A percentile compares a stretch with the other conserved stretches of the same genome.
phyloP scores from a whole-genome alignment of 1,140 invertebrate genomes.

The Rhyacophila brunnea region DNA sequence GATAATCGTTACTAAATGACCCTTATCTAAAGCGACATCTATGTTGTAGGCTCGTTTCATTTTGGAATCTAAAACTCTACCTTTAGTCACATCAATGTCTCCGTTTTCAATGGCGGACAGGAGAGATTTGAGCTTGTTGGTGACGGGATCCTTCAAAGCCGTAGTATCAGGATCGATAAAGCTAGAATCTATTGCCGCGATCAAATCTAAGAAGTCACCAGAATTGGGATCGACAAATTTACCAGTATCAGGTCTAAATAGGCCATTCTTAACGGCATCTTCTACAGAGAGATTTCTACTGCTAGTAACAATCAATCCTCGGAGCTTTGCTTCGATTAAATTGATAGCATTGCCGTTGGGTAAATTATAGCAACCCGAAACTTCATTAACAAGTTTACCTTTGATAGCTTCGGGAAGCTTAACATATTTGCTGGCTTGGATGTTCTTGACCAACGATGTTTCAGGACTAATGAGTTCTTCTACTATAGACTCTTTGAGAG shows the following conservation, averaged over 20 bases:
- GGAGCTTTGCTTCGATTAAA: slow-evolving; percentile 68
- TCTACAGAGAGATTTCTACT: slow-evolving; percentile 71
- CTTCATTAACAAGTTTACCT: slow-evolving; percentile 70
- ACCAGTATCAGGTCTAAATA: slow-evolving; percentile 76
- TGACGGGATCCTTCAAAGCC: slow-evolving; percentile 72
- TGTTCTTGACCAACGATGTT: slow-evolving; percentile 75
- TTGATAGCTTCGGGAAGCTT: slow-evolving; percentile 74
- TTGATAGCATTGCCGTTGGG: slow-evolving; percentile 63
- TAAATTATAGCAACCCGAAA: slow-evolving; percentile 66
- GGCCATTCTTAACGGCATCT: slow-evolving; percentile 71
- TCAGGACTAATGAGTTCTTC: slow-evolving; percentile 80
- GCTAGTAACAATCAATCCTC: slow-evolving; percentile 72
- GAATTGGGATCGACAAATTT: slow-evolving; percentile 74
- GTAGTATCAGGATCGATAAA: slow-evolving; percentile 77
- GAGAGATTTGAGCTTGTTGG: slow-evolving; percentile 71
- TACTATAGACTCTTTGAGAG: slow-evolving; percentile 75
- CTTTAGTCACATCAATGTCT: slow-evolving; percentile 72
- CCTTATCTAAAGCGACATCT: slow-evolving; percentile 71
- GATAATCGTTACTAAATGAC: slow-evolving; percentile 70
- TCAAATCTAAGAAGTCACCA: slow-evolving; percentile 69
- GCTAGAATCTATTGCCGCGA: slow-evolving; percentile 68
- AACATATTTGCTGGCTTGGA: slow-evolving; percentile 68
- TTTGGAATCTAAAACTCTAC: slow-evolving; percentile 75
- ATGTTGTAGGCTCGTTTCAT: slow-evolving; percentile 70
- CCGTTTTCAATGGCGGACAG: slow-evolving; percentile 75